phyloP scores from a whole-genome alignment of 1,140 invertebrate species.

The Pseudoatta argentina region DNA sequence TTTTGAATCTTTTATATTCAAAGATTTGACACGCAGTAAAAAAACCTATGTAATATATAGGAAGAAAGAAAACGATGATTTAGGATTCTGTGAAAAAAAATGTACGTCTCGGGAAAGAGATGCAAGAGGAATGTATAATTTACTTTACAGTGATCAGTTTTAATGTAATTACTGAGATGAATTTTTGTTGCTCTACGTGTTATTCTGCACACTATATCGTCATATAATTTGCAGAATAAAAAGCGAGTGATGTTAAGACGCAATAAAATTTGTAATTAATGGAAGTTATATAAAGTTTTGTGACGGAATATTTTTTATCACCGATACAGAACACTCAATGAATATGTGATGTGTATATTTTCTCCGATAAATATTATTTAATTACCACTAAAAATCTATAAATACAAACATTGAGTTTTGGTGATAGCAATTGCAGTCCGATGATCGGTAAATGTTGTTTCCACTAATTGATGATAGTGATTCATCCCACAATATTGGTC shows the following conservation, averaged over 20 bases:
- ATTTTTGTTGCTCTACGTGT: constrained; percentile 38
- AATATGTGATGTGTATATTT: constrained; percentile 11
- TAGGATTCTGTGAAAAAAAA: background rate
- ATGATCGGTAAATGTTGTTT: background rate
- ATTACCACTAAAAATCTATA: constrained; percentile 6
- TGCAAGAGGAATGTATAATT: constrained; percentile 19
- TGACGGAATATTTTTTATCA: constrained; percentile 1
- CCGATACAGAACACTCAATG: background rate
- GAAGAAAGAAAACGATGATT: background rate
- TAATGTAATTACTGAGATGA: constrained; percentile 14
- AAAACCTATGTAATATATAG: constrained; percentile 9
- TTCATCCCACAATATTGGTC: constrained; percentile 25
- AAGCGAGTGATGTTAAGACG: background rate
- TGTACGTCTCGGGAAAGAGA: background rate
- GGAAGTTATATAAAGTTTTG: constrained; percentile 11
- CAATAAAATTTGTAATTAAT: constrained; percentile 15
- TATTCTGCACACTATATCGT: constrained; percentile 25
- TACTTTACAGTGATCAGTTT: constrained; percentile 14
- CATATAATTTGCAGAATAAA: constrained; percentile 30
- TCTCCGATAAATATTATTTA: constrained; percentile 2
- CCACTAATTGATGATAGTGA: constrained; percentile 13
- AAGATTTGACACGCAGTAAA: background rate
- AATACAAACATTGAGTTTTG: background rate
- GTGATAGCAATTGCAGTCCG: constrained; percentile 19
- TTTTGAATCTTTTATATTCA: background rate